Percentiles rank a stretch among this genome's conserved stretches.
These are phyloP conservation scores for Glossophaga mutica DNA, from an alignment of 2,797 vertebrate species.

Conservation along the genomic window DNA sequence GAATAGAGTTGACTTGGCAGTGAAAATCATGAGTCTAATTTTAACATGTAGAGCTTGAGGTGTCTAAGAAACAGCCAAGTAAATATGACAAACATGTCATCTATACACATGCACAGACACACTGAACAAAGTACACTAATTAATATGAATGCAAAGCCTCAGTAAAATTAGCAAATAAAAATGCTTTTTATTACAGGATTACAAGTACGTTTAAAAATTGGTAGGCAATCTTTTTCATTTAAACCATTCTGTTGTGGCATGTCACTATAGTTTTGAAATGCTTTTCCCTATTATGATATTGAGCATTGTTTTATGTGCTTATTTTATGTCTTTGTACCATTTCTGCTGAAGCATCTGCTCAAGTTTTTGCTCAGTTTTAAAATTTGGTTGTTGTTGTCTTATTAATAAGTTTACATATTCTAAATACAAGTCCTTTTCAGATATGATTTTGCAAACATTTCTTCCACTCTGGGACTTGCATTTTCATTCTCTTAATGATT, in stretches of 20 bases:
- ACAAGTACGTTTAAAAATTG: not conserved
- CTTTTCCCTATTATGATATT: not conserved
- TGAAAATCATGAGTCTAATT: not conserved
- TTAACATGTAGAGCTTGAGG: not conserved
- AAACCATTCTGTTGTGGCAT: not conserved
- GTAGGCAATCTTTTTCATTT: not conserved
- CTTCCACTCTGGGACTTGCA: not conserved
- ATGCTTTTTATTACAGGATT: not conserved
- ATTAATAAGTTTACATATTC: not conserved
- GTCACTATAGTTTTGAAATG: not conserved
- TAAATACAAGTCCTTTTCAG: not conserved
- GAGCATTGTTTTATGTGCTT: not conserved
- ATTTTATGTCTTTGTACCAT: not conserved
- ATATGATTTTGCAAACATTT: not conserved
- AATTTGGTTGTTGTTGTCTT: not conserved
- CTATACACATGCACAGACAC: not conserved
- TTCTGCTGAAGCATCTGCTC: not conserved
- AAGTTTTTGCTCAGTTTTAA: not conserved
- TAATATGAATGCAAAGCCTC: not conserved
- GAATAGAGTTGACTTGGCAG: not conserved
- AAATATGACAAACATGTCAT: not conserved
- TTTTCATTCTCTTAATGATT: not conserved
- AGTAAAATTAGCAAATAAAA: not conserved
- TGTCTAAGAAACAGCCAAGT: not conserved
- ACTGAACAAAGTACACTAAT: not conserved